Percentiles rank a stretch among this genome's conserved stretches.
Conservation (phyloP, 2,113 vertebrate genomes). For the Oncorhynchus tshawytscha region DNA sequence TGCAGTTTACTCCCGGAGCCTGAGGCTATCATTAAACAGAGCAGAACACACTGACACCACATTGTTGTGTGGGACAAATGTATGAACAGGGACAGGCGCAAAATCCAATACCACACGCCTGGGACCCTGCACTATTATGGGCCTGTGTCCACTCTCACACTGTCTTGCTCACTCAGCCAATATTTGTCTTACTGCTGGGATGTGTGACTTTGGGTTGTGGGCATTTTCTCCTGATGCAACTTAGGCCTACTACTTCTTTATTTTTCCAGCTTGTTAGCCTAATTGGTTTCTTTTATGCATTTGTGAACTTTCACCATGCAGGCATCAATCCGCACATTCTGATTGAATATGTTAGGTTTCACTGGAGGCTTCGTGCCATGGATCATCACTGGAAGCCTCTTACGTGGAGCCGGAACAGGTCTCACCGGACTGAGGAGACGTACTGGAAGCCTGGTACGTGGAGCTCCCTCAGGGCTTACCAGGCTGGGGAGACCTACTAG, state of each 20-base stretch:
- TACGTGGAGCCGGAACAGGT: too few species aligned
- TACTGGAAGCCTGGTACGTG: too few species aligned
- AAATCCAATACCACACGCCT: not conserved
- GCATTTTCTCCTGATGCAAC: too few species aligned
- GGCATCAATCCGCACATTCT: too few species aligned
- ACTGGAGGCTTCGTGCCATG: too few species aligned
- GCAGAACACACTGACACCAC: constrained; percentile 81
- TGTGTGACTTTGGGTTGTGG: too few species aligned
- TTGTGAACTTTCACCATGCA: not conserved
- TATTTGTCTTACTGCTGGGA: not conserved
- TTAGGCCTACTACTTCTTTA: not conserved
- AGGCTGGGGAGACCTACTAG: too few species aligned
- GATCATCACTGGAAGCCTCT: too few species aligned
- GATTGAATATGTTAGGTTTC: too few species aligned
- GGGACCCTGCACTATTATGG: too few species aligned
- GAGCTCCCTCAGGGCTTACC: too few species aligned
- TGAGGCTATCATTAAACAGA: constrained; percentile 96
- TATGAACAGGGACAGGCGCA: constrained; percentile 77
- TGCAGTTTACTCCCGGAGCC: constrained; percentile 90
- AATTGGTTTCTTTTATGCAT: not conserved
- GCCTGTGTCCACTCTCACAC: not conserved
- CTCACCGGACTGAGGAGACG: too few species aligned
- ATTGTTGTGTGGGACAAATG: constrained; percentile 97
- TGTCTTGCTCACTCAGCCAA: not conserved
- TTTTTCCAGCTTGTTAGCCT: not conserved